Evolutionary conservation across 2,888 invertebrate genomes (phyloP).

Genomic region (Drosophila diplacantha): DNA sequence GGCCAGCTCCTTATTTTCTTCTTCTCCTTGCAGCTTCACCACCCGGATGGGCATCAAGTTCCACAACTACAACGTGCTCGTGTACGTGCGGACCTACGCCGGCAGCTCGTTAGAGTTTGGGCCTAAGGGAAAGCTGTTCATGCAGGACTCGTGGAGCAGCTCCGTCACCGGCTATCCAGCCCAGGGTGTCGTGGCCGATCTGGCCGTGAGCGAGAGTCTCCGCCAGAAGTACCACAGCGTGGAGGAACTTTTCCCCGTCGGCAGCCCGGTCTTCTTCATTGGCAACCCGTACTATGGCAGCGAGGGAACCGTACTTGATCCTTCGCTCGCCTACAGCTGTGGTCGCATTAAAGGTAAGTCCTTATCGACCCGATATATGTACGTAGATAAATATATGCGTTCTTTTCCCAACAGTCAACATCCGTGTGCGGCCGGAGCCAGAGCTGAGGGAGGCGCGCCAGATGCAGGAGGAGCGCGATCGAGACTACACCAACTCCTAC

Average conservation of each 20-base stretch:
- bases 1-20: not conserved
- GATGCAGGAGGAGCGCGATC: slow-evolving; percentile 60
- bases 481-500: slow-evolving; percentile 65
- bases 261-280: slow-evolving; percentile 86
- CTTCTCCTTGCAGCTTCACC: slow-evolving; percentile 50
- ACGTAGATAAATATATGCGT: too few species aligned
- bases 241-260: slow-evolving; percentile 83
- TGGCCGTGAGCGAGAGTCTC: slow-evolving; percentile 74
- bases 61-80: slow-evolving; percentile 82
- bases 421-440: slow-evolving; percentile 73
- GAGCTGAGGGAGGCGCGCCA: slow-evolving; percentile 60
- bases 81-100: slow-evolving; percentile 85
- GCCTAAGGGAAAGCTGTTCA: slow-evolving; percentile 81
- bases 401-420: slow-evolving; percentile 58
- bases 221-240: slow-evolving; percentile 73
- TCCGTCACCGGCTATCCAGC: slow-evolving; percentile 82
- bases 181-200: slow-evolving; percentile 69
- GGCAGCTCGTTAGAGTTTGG: slow-evolving; percentile 83
- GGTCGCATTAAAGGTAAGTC: slow-evolving; percentile 74
- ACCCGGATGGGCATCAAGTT: slow-evolving; percentile 87
- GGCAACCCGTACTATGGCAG: slow-evolving; percentile 89
- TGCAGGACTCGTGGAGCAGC: slow-evolving; percentile 86
- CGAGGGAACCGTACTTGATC: slow-evolving; percentile 83
- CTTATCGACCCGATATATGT: too few species aligned
- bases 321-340: slow-evolving; percentile 68